Evolutionary conservation across 2,797 vertebrate genomes (phyloP), one percentile per base, ranked within the genome.

Genomic region (Lepidocolaptes lacrymiger): DNA sequence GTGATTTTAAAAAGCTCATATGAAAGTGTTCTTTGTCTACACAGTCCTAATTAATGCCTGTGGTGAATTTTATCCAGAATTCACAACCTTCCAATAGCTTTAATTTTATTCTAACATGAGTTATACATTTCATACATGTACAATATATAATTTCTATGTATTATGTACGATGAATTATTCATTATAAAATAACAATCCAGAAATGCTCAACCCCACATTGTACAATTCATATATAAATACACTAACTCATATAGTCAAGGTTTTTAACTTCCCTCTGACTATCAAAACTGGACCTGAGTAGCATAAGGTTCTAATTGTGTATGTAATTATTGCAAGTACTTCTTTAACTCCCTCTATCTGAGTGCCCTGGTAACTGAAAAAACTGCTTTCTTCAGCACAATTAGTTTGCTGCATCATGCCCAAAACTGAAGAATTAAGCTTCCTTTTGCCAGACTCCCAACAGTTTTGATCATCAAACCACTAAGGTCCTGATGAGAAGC

Each of bases 201-300:
- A 61, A 89, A 76, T 24, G 7, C 17, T 89, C 43, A 87, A 36
- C 5, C 5, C 10, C 34, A 72, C 16, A 28, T 6, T 43, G 32
- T 49, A 75, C 28, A 56, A 76, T 73, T 73, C n/a, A 66, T 59
- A 36, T 62, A 13, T 26, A 73, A 71, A 9, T 55, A 55, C 46
- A 37, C 14, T 64, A 73, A 55, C 23, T 72, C 85, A 67, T 59
- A 89, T 23, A 92, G 34, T 89, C 44, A 73, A 91, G 75, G 59
- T 43, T 85, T 92, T 89, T 54, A 74, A 85, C 28, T 94, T 91
- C 32, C 32, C 19, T 82, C 49, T 51, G 82, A 83, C 85, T 75
- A 91, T 85, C 72, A 89, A 77, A 95, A 89, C 23, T n/a, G 41
- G 72, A 71, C 41, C 63, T 74, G 63, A 89, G 73, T 79, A 87